phyloP scores from a whole-genome alignment of 2,888 invertebrate species.

The Lithophane ornitopus region DNA sequence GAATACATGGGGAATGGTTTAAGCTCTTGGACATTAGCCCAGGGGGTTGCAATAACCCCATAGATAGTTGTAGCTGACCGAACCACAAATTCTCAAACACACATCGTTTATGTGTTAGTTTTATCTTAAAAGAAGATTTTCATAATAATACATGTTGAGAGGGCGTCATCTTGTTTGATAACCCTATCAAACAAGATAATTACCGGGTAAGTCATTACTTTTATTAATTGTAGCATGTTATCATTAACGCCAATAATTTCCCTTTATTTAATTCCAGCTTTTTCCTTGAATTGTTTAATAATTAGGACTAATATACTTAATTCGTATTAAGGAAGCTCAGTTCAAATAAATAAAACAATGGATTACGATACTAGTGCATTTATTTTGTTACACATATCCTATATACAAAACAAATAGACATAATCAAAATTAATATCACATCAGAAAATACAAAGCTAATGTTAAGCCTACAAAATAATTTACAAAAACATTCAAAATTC shows the following conservation, averaged over 20 bases:
- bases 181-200: constrained; percentile 28
- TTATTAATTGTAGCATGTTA: not conserved
- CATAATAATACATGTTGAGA: not conserved
- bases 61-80: not conserved
- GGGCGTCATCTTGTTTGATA: too few relatives aligned
- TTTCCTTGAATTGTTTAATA: not conserved
- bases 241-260: not conserved
- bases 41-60: not conserved
- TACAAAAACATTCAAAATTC: constrained; percentile 59
- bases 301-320: not conserved
- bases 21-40: not conserved
- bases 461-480: constrained; percentile 66
- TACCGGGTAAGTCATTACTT: not conserved
- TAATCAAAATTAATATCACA: constrained; percentile 79
- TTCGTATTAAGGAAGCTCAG: too few relatives aligned
- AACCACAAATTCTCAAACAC: not conserved
- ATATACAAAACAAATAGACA: constrained; percentile 61
- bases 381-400: constrained; percentile 59
- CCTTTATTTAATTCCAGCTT: not conserved
- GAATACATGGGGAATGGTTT: not conserved
- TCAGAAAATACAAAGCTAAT: constrained; percentile 70
- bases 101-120: not conserved
- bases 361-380: constrained; percentile 46
- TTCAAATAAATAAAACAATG: constrained; percentile 27
- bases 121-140: not conserved